A percentile compares a stretch with the other conserved stretches of the same genome.
phyloP scores from a whole-genome alignment of 2,888 invertebrate species.

The Clistopyga incitator region DNA sequence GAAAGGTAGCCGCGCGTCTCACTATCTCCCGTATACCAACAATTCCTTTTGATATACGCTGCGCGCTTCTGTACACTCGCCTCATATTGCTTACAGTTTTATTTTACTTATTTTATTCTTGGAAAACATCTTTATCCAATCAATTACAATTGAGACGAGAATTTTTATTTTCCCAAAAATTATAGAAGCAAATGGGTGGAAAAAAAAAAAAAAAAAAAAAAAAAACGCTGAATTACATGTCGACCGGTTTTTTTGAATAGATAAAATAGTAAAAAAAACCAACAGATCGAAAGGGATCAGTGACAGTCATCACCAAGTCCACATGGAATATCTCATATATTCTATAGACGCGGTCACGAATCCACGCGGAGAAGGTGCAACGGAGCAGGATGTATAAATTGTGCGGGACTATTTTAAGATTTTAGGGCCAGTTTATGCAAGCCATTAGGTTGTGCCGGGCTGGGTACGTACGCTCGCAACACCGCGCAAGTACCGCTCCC shows the following conservation, averaged over 20 bases:
- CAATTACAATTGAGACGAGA: no score
- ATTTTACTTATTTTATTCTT: no score
- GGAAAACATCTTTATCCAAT: no score
- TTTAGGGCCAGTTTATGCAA: constrained; percentile 81
- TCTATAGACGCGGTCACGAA: constrained; percentile 30
- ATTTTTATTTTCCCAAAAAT: no score
- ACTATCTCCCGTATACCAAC: constrained; percentile 72
- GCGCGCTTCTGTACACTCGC: background rate
- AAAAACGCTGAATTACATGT: no score
- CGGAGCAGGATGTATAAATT: constrained; percentile 84
- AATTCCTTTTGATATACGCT: background rate
- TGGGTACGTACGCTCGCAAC: constrained; percentile 70
- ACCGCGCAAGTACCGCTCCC: constrained; percentile 70
- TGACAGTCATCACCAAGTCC: no score
- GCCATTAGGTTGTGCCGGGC: constrained; percentile 75
- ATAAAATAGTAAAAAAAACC: no score
- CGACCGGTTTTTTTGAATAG: no score
- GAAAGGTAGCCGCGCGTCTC: constrained; percentile 73
- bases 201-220: no score
- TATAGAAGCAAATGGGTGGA: no score
- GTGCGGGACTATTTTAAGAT: constrained; percentile 82
- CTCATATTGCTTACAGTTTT: background rate
- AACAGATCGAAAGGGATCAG: no score
- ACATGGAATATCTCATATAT: background rate
- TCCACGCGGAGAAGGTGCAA: constrained; percentile 75